phyloP scores from a whole-genome alignment of 2,113 vertebrate species.

The Austrofundulus limnaeus region DNA sequence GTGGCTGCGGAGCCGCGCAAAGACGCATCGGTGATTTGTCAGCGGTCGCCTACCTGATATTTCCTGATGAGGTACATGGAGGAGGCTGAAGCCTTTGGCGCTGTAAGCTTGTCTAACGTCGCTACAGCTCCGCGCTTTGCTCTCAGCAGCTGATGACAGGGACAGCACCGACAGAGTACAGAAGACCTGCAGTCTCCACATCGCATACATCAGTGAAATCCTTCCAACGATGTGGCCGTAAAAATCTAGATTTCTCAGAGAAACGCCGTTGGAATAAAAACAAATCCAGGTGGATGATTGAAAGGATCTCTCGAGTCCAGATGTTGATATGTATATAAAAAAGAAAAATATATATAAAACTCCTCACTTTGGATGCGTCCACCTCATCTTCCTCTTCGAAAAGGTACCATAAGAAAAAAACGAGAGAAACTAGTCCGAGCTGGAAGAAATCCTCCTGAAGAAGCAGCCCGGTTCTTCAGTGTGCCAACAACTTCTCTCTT shows the following conservation, averaged over 20 bases:
- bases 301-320: slow-evolving; percentile 36
- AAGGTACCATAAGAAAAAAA: slow-evolving; percentile 28
- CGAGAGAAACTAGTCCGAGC: slow-evolving; percentile 30
- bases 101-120: slow-evolving; percentile 91
- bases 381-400: slow-evolving; percentile 43
- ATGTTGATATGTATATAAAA: slow-evolving; percentile 40
- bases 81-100: slow-evolving; percentile 89
- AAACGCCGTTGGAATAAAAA: slow-evolving; percentile 37
- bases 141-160: slow-evolving; percentile 79
- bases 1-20: slow-evolving; percentile 12
- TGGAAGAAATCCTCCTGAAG: slow-evolving; percentile 45
- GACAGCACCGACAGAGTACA: slow-evolving; percentile 76
- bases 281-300: slow-evolving; percentile 37
- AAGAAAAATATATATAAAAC: slow-evolving; percentile 20
- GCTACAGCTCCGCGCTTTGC: slow-evolving; percentile 88
- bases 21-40: slow-evolving; percentile 4
- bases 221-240: slow-evolving; percentile 11
- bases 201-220: slow-evolving; percentile 73
- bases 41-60: slow-evolving; percentile 84
- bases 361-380: slow-evolving; percentile 71
- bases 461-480: slow-evolving; percentile 54
- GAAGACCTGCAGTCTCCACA: slow-evolving; percentile 76
- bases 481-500: slow-evolving; percentile 73
- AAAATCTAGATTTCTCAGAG: slow-evolving; percentile 32
- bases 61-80: slow-evolving; percentile 89